These are phyloP conservation scores for Serilophus lunatus DNA, from an alignment of 2,113 vertebrate species.

Conservation along the genomic window DNA sequence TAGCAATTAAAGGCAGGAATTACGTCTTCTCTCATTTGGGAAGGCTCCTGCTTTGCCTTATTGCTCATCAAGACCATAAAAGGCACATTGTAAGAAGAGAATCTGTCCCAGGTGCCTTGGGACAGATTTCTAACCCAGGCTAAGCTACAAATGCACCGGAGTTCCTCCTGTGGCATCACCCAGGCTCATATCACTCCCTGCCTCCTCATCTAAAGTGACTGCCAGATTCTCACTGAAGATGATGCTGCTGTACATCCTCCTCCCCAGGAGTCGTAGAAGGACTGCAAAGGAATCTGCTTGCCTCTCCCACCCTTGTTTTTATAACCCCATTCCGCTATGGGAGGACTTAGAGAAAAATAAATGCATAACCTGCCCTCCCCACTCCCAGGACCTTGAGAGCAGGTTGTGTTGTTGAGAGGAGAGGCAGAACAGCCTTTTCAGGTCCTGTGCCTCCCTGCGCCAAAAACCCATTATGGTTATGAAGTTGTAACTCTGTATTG, in stretches of 20 bases:
- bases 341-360: not conserved
- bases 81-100: not conserved
- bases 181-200: not conserved
- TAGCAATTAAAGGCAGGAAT: not conserved
- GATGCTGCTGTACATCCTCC: not conserved
- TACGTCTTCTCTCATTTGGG: not conserved
- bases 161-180: not conserved
- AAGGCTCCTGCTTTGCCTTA: not conserved
- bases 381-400: not conserved
- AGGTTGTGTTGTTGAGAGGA: not conserved
- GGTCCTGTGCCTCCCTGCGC: not conserved
- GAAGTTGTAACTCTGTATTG: not conserved
- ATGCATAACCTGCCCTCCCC: not conserved
- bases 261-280: not conserved
- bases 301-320: not conserved
- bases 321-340: not conserved
- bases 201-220: not conserved
- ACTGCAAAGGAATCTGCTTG: not conserved
- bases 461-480: not conserved
- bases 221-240: not conserved
- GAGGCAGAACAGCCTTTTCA: not conserved
- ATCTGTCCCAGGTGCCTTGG: not conserved
- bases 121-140: not conserved
- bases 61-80: not conserved
- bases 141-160: not conserved